A percentile compares a stretch with the other conserved stretches of the same genome.
Conservation (phyloP, 2,113 vertebrate species). For the Heptranchias perlo region DNA sequence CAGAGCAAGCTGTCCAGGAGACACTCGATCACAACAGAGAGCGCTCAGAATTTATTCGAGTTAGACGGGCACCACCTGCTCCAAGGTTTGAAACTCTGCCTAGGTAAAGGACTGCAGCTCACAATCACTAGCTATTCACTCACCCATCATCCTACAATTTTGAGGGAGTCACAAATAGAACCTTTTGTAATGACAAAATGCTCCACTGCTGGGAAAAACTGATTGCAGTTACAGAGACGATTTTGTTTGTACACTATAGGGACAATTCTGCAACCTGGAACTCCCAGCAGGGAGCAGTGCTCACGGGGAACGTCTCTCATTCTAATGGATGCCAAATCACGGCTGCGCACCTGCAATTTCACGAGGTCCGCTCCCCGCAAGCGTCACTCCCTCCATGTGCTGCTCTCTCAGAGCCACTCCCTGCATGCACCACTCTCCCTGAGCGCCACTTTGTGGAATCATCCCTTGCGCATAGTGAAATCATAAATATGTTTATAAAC, state of each 20-base stretch:
- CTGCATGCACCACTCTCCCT: too few species aligned
- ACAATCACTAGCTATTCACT: not conserved
- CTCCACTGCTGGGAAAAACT: not conserved
- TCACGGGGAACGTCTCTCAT: not conserved
- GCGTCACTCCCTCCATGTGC: not conserved
- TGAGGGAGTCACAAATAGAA: not conserved
- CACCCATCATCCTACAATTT: not conserved
- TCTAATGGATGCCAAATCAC: not conserved
- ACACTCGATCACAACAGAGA: slow-evolving; percentile 7
- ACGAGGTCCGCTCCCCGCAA: not conserved
- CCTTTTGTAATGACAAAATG: not conserved
- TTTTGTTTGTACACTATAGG: not conserved
- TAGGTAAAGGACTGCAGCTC: not conserved
- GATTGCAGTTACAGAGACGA: not conserved
- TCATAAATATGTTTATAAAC: not conserved
- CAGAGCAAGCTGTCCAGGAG: slow-evolving; percentile 29
- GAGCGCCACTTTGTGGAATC: not conserved
- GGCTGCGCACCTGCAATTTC: not conserved
- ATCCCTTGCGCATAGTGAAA: not conserved
- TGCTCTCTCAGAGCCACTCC: not conserved
- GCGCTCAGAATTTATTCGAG: not conserved
- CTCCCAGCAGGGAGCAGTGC: not conserved
- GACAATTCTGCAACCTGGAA: not conserved
- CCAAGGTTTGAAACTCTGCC: not conserved
- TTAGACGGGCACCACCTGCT: not conserved